Base-by-base conservation (phyloP, 2,113 vertebrate species). In the Leptodactylus fuscus region DNA sequence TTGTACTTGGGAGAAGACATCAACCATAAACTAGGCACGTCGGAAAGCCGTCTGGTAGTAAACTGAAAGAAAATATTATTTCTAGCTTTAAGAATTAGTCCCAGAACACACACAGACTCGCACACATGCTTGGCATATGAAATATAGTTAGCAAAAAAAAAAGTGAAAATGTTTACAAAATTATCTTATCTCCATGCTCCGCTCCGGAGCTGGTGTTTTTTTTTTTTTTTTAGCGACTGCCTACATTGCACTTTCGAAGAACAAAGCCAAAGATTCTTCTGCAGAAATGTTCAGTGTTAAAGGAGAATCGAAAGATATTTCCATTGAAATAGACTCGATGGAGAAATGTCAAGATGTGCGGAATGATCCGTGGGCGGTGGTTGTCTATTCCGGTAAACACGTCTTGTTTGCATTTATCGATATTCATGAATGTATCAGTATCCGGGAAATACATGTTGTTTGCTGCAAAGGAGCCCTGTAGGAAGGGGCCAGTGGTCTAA, bases 121-220 rank as follows among this genome's bases (percentile, higher is more conserved):
- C 84, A 85, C 83, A 86, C 76, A 86, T 86, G 84, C 38, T 70
- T 48, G 58, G 60, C 84, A 86, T 69, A 86, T 86, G 65, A 86
- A 71, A 24, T 71, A 85, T 71, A 85, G 80, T 85, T 85, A 80
- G 83, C 44, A 79, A 85, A 69, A 44, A 85, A 69, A 44, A 44
- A 85, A 85, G 75, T 79, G 62, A 85, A 83, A 86, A 81, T 86
- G 77, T 86, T 86, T 85, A 85, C 48, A 58, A 70, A 80, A 79
- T 79, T 80, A 58, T 53, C 62, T 80, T 80, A 80, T 85, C 76
- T 71, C 22, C 62, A 71, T 4, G 18, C 41, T 85, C 27, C 7
- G 51, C 38, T 71, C 24, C 22, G 65, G 29, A 41, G 18, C 38
- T 46, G 11, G 15, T 51, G 65, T 1, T 7, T 48, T 44, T 48